Evolutionary conservation across 2,888 invertebrate genomes (phyloP).

Genomic region (Zaprionus obscuricornis): DNA sequence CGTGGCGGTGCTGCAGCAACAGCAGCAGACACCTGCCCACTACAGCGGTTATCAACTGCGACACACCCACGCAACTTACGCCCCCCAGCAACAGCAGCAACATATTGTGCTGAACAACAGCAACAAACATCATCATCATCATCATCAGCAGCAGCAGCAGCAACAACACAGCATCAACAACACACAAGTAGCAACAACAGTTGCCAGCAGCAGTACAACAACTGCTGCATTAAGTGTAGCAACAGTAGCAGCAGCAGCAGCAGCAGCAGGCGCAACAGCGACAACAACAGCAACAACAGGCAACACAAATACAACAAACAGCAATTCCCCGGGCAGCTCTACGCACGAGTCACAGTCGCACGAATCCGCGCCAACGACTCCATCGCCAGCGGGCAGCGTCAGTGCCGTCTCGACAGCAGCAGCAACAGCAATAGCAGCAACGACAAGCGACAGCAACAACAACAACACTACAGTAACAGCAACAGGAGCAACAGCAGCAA

Average conservation of each 20-base stretch:
- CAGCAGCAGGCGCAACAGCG: slow-evolving; percentile 41
- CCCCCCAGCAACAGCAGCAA: slow-evolving; percentile 64
- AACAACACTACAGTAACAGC: slow-evolving; percentile 62
- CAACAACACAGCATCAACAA: slow-evolving; percentile 45
- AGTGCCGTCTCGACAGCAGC: slow-evolving; percentile 54
- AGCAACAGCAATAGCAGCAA: slow-evolving; percentile 44
- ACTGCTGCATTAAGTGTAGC: slow-evolving; percentile 38
- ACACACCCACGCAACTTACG: slow-evolving; percentile 70
- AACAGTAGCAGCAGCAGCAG: slow-evolving; percentile 43
- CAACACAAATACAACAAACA: slow-evolving; percentile 42
- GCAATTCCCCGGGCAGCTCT: slow-evolving; percentile 59
- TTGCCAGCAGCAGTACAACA: slow-evolving; percentile 50
- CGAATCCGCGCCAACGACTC: slow-evolving; percentile 72
- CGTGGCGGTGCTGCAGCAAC: slow-evolving; percentile 73
- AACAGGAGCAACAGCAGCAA: slow-evolving; percentile 64
- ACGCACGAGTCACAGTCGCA: slow-evolving; percentile 74
- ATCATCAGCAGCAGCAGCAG: slow-evolving; percentile 52
- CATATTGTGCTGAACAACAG: slow-evolving; percentile 59
- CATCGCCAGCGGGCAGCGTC: slow-evolving; percentile 72
- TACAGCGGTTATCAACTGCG: slow-evolving; percentile 77
- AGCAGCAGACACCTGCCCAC: slow-evolving; percentile 73
- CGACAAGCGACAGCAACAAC: slow-evolving; percentile 74
- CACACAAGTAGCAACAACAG: slow-evolving; percentile 39
- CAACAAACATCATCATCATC: slow-evolving; percentile 54
- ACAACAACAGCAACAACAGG: slow-evolving; percentile 31